Conservation (phyloP, 2,888 invertebrate species). For the Hermodice carunculata region DNA sequence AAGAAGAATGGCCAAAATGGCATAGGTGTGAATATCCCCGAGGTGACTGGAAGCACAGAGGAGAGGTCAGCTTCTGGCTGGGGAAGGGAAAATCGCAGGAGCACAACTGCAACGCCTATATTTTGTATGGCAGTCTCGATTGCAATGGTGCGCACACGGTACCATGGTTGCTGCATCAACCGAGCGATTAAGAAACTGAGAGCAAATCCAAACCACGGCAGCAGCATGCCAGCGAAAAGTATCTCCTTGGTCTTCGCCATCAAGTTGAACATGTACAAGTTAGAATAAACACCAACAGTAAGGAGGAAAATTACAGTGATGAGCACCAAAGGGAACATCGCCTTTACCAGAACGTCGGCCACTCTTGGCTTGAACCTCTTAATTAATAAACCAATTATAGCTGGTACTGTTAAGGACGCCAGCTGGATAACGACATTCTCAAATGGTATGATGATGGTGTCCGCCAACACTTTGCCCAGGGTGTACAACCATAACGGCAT, state of each 20-base stretch:
- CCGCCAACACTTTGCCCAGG: conserved; percentile 55
- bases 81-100: conserved; percentile 59
- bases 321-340: conserved; percentile 64
- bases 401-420: conserved; percentile 67
- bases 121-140: conserved; percentile 19
- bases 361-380: conserved; percentile 44
- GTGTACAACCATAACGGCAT: conserved; percentile 72
- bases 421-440: conserved; percentile 68
- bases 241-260: conserved; percentile 55
- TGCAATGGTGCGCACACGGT: conserved; percentile 49
- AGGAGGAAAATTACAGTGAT: conserved; percentile 69
- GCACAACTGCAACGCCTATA: conserved; percentile 69
- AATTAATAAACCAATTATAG: conserved; percentile 70
- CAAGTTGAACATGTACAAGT: conserved; percentile 70
- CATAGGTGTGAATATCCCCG: background rate
- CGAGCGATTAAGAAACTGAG: conserved; percentile 59
- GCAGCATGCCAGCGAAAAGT: conserved; percentile 66
- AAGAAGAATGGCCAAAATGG: too few relatives aligned
- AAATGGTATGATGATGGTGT: conserved; percentile 61
- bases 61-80: conserved; percentile 53
- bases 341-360: background rate
- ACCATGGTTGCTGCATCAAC: conserved; percentile 63
- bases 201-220: conserved; percentile 71
- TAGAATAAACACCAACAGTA: conserved; percentile 69
- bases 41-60: background rate